Evolutionary conservation across 2,113 vertebrate genomes (phyloP).

Genomic region (Theristicus caerulescens): DNA sequence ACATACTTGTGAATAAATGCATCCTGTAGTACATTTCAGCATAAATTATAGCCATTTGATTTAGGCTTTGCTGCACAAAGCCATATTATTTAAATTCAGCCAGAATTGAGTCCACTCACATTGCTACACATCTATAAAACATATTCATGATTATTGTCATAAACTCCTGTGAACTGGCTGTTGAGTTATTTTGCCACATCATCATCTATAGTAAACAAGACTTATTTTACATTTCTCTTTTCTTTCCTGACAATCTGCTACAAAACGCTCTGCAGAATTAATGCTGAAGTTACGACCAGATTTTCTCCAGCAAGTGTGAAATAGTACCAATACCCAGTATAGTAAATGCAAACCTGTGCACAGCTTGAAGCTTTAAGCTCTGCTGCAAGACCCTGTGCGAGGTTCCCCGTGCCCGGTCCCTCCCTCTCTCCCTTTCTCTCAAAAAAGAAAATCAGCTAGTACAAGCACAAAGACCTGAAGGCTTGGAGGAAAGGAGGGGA

Average conservation of each 20-base stretch:
- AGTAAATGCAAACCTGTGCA: not conserved
- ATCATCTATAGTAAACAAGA: constrained; percentile 61
- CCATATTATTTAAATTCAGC: constrained; percentile 3
- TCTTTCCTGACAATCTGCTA: constrained; percentile 26
- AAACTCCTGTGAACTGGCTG: constrained; percentile 23
- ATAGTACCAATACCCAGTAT: not conserved
- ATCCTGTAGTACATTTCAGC: constrained; percentile 35
- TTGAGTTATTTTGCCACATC: constrained; percentile 54
- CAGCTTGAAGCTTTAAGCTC: not conserved
- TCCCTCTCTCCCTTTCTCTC: not conserved
- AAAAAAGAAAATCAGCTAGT: no score
- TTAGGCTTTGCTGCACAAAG: constrained; percentile 36
- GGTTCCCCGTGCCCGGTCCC: not conserved
- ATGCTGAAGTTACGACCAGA: not conserved
- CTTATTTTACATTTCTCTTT: constrained; percentile 34
- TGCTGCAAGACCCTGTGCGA: accelerated
- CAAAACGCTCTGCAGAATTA: not conserved
- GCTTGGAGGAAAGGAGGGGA: not conserved
- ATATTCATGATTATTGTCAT: constrained; percentile 54
- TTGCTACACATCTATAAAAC: constrained; percentile 33
- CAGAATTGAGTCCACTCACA: constrained; percentile 41
- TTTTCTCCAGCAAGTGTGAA: not conserved
- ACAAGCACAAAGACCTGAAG: not conserved
- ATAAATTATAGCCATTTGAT: constrained; percentile 51
- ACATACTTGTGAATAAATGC: constrained; percentile 65